A percentile compares a stretch with the other conserved stretches of the same genome.
These are phyloP conservation scores for Atrichornis clamosus DNA, from an alignment of 2,113 vertebrate genomes.

Conservation along the genomic window DNA sequence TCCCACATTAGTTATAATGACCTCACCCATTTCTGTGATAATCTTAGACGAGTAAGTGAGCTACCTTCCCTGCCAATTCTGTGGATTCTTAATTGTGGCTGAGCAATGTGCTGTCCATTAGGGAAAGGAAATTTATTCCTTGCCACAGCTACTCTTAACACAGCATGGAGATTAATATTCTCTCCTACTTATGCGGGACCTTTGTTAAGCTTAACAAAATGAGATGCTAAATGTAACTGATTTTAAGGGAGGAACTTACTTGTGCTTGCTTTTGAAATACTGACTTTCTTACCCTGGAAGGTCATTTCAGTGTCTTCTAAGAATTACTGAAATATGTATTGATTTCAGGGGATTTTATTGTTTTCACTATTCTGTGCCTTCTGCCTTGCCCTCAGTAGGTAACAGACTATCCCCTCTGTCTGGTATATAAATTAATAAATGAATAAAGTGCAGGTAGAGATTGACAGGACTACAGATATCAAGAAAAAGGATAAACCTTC, in stretches of 20 bases:
- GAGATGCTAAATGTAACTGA: background rate
- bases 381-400: background rate
- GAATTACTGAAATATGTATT: background rate
- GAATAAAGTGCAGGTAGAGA: rapidly evolving
- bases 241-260: background rate
- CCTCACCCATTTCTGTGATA: background rate
- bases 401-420: background rate
- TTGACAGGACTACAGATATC: background rate
- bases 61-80: background rate
- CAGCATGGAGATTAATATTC: background rate
- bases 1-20: background rate
- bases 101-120: background rate
- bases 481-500: background rate
- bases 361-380: background rate
- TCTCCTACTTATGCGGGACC: background rate
- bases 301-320: slow-evolving; percentile 2
- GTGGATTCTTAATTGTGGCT: background rate
- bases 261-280: slow-evolving; percentile 1
- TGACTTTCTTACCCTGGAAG: background rate
- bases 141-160: background rate
- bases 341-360: background rate
- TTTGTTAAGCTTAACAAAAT: background rate
- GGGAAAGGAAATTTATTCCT: background rate
- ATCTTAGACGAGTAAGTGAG: background rate
- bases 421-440: background rate